Evolutionary conservation across 2,113 vertebrate species (phyloP), one percentile per base, ranked within the genome.

Genomic region (Malurus cyaneus): DNA sequence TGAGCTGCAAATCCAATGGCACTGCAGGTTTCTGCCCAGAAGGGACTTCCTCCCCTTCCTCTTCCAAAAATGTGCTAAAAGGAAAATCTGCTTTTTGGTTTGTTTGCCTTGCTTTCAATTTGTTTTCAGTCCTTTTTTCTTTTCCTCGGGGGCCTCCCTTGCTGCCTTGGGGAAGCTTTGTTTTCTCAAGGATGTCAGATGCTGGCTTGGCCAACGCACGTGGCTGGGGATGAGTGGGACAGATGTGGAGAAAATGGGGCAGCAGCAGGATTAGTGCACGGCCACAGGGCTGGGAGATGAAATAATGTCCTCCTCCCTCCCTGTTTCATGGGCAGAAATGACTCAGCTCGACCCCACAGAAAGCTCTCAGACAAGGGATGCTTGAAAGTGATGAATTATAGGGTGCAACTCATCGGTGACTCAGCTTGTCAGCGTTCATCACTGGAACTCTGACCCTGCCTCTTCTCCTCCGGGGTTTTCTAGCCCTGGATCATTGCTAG

Each of bases 361-460:
- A 66, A 88, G 39, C 61, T 50, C 90, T 92, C 64, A 74, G 78
- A 56, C 66, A 74, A 56, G 52, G 2, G 6, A 32, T 42, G 39
- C 89, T 97, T 91, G 71, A 95, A 95, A 80, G 61, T 88, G 83
- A 95, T 89, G 66, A 56, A 96, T 96, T 78, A 34, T 54, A 65
- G 32, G 49, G 24, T 23, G 34, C 65, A 79, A 26, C 29, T 87
- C 60, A 79, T 82, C 67, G 78, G 20, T 90, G 94, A 88, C 86
- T 96, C 80, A 86, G 73, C 78, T 89, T 88, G 89, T 94, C 95
- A 93, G 53, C 0, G 0, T 92, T 92, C 88, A 93, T 88, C 86
- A 62, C 44, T 47, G 39, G 62, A 74, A 86, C 91, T 84, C 92
- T 71, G 88, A 94, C 92, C 56, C 60, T 71, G 36, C 71, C 44